phyloP scores from a whole-genome alignment of 2,797 vertebrate species.

The Catharus ustulatus region DNA sequence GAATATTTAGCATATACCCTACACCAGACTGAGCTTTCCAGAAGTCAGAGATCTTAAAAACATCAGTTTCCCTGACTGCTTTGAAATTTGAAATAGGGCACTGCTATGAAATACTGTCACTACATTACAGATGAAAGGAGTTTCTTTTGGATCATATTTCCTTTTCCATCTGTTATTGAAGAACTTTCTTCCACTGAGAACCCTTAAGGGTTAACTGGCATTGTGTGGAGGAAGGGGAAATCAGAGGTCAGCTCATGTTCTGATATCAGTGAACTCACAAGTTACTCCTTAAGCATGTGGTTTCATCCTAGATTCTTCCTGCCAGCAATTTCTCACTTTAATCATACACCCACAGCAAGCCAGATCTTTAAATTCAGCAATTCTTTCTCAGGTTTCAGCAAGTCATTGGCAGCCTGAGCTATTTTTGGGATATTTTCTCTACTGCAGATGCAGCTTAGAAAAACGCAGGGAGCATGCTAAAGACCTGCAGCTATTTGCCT shows the following conservation, averaged over 20 bases:
- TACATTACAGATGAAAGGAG: neutral
- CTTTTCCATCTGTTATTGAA: neutral
- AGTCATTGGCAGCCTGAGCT: constrained; percentile 80
- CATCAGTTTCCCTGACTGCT: neutral
- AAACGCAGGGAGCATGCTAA: constrained; percentile 78
- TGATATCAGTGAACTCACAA: constrained; percentile 56
- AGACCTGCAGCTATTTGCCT: constrained; percentile 75
- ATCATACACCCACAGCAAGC: constrained; percentile 79
- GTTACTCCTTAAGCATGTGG: constrained; percentile 69
- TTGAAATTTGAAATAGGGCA: constrained; percentile 7
- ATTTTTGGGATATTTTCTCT: constrained; percentile 81
- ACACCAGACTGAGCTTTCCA: constrained; percentile 15
- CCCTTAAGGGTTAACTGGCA: constrained; percentile 63
- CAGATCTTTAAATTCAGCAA: constrained; percentile 81
- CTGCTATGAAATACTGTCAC: constrained; percentile 4
- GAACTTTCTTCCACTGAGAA: neutral
- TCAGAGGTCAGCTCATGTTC: constrained; percentile 61
- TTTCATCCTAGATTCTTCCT: constrained; percentile 69
- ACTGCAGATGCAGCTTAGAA: constrained; percentile 82
- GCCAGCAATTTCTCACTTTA: constrained; percentile 77
- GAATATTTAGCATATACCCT: neutral
- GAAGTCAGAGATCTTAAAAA: constrained; percentile 38
- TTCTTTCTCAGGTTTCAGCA: constrained; percentile 82
- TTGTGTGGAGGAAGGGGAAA: constrained; percentile 39
- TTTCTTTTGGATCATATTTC: neutral